Evolutionary conservation across 2,888 invertebrate species (phyloP), one percentile per base, ranked within the genome.

Genomic region (Capitulum mitella): DNA sequence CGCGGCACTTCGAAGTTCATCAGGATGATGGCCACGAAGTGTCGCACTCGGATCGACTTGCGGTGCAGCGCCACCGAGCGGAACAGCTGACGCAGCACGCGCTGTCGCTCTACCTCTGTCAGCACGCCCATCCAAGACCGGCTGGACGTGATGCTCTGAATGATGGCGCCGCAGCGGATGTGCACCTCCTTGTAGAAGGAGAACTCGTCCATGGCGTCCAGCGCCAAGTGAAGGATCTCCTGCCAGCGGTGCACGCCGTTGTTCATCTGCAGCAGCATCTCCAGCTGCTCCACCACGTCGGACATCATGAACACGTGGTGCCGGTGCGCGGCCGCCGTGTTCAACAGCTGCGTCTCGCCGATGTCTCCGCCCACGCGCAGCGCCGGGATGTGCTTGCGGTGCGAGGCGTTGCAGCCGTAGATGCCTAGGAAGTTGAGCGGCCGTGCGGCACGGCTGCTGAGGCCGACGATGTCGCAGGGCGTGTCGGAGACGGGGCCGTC

Each of bases 371-470:
- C 75, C 14, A 75, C 19, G 19, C 29, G 88, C 87, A 90, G 89
- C 8, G 98, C 97, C 51, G 97, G 97, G 83, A 98, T 93, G 85
- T 95, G 93, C 85, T 93, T 92, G 81, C 97, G 89, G 82, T 93
- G 91, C 85, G 95, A 96, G 40, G 97, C 96, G 85, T 92, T 93
- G 86, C 95, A 91, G 78, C 90, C 90, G 85, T 97, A 95, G 12
- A 98, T 87, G 1, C 98, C 98, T 26, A 98, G 89, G 86, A 95
- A 98, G 84, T 95, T 91, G 82, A 98, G 88, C 0, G 93, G 94
- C 78, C 89, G 89, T 80, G 90, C 87, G 0, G 93, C 91, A 78
- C 95, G 88, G 64, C 90, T 90, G 34, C 91, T 90, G 37, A 98
- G 88, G 0, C 97, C 98, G 10, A 94, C 94, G 83, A 98, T 97